Percentiles rank a stretch among this genome's conserved stretches.
Conservation (phyloP, 2,888 invertebrate species). For the Torymus auratus region DNA sequence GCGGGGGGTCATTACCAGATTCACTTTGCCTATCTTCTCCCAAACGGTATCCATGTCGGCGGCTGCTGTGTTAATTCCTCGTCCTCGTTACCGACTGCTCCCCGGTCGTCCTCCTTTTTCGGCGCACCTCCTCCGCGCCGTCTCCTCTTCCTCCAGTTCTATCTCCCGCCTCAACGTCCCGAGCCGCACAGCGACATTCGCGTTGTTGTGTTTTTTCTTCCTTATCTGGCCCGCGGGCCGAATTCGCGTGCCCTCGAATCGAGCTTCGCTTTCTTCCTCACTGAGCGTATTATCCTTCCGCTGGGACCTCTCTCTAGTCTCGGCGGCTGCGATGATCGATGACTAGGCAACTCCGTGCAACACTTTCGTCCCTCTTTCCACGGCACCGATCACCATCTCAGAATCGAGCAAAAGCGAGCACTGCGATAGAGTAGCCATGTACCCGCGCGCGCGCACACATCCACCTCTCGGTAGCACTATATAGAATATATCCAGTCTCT, state of each 20-base stretch:
- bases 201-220: neutral
- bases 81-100: constrained; percentile 50
- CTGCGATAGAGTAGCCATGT: too few relatives aligned
- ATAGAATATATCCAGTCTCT: too few relatives aligned
- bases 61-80: constrained; percentile 48
- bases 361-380: too few relatives aligned
- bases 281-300: neutral
- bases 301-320: too few relatives aligned
- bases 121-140: neutral
- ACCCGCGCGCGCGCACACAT: too few relatives aligned
- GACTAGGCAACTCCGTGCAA: too few relatives aligned
- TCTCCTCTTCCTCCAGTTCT: constrained; percentile 9
- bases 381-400: constrained; percentile 17
- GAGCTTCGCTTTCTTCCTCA: constrained; percentile 12
- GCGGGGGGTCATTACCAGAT: constrained; percentile 69
- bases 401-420: neutral
- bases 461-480: too few relatives aligned
- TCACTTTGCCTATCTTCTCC: constrained; percentile 75
- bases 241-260: too few relatives aligned
- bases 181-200: constrained; percentile 10
- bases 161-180: neutral
- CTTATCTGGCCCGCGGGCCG: too few relatives aligned
- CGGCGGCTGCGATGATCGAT: too few relatives aligned
- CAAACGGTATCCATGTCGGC: constrained; percentile 67
- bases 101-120: neutral